Conservation (phyloP, 2,113 vertebrate species). For the Brachirus orientalis region DNA sequence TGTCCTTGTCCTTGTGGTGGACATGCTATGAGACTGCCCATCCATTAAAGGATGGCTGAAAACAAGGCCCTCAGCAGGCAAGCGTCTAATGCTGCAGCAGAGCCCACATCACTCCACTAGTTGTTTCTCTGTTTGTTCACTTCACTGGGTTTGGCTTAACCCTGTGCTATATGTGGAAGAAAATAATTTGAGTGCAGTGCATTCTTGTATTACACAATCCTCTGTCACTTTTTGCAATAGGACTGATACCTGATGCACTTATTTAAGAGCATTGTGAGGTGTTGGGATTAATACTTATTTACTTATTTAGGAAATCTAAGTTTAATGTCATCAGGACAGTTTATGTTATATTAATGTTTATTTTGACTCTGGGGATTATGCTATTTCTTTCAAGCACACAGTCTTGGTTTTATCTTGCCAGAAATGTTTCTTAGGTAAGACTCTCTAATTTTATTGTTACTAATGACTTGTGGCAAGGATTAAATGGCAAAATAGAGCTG, state of each 20-base stretch:
- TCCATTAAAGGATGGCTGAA: conserved; percentile 38
- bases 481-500: conserved; percentile 50
- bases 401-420: conserved; percentile 43
- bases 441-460: conserved; percentile 44
- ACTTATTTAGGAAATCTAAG: conserved; percentile 60
- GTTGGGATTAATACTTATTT: conserved; percentile 64
- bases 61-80: conserved; percentile 56
- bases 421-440: conserved; percentile 43
- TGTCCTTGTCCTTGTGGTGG: conserved; percentile 47
- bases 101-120: conserved; percentile 48
- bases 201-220: conserved; percentile 61
- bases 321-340: conserved; percentile 41
- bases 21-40: conserved; percentile 46
- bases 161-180: conserved; percentile 62
- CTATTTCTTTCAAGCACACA: conserved; percentile 62
- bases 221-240: conserved; percentile 58
- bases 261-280: conserved; percentile 39
- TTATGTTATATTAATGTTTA: conserved; percentile 59
- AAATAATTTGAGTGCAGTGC: conserved; percentile 67
- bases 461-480: conserved; percentile 43
- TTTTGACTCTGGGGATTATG: conserved; percentile 43
- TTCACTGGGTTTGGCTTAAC: conserved; percentile 51
- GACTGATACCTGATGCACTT: conserved; percentile 62
- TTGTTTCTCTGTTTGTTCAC: conserved; percentile 54
- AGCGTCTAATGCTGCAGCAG: conserved; percentile 65